A percentile compares a stretch with the other conserved stretches of the same genome.
These are phyloP conservation scores for Taenioides sp. DNA, from an alignment of 2,797 vertebrate genomes.

Conservation along the genomic window DNA sequence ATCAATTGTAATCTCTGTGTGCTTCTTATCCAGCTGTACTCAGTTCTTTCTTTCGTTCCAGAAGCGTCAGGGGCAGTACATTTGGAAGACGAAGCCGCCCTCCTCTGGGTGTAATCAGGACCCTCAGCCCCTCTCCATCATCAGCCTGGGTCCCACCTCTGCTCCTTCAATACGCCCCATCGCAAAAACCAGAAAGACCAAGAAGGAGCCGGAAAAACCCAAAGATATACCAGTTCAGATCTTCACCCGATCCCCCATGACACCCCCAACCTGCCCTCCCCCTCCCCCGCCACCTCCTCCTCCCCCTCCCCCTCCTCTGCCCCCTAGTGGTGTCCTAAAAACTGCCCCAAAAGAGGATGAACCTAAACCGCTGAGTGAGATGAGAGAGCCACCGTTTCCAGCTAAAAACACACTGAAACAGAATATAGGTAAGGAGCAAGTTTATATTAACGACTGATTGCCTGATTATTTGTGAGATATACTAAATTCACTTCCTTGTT, in stretches of 20 bases:
- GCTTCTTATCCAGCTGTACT: neutral
- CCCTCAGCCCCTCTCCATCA: slow-evolving; percentile 57
- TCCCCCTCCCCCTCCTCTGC: slow-evolving; percentile 5
- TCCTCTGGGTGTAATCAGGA: slow-evolving; percentile 14
- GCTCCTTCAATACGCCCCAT: slow-evolving; percentile 26
- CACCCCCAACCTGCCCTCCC: slow-evolving; percentile 10
- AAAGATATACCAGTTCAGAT: slow-evolving; percentile 76
- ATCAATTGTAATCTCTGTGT: neutral
- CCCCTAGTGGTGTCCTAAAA: slow-evolving; percentile 23
- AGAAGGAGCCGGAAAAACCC: slow-evolving; percentile 21
- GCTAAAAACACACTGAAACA: slow-evolving; percentile 72
- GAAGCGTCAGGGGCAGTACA: slow-evolving; percentile 80
- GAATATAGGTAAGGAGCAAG: slow-evolving; percentile 81
- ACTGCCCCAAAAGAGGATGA: slow-evolving; percentile 42
- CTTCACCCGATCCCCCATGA: slow-evolving; percentile 34
- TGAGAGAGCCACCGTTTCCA: slow-evolving; percentile 51
- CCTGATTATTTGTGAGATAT: neutral
- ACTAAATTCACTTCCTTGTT: neutral
- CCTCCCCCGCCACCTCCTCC: slow-evolving; percentile 23
- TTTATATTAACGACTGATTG: neutral
- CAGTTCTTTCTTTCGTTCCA: slow-evolving; percentile 49
- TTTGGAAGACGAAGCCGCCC: slow-evolving; percentile 72
- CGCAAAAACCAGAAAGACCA: slow-evolving; percentile 39
- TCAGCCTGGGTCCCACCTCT: slow-evolving; percentile 48
- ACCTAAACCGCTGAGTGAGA: slow-evolving; percentile 69